These are phyloP conservation scores for Megathymus violae DNA, from an alignment of 1,140 invertebrate genomes.

Conservation along the genomic window DNA sequence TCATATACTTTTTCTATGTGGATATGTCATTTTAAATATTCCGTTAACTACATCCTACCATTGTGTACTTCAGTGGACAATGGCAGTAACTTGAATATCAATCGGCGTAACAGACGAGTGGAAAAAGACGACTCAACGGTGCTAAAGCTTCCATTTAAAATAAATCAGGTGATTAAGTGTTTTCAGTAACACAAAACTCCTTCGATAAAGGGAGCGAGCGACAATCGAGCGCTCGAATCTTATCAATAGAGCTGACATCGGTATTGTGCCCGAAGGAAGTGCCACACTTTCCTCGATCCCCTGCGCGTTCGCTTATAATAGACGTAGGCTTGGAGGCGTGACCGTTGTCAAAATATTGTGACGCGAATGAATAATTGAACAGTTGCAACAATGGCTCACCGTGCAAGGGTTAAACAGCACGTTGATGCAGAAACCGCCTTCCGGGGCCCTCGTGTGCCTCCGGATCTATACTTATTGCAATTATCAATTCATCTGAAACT, in stretches of 20 bases:
- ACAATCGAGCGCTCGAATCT: constrained; percentile 11
- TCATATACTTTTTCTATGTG: background rate
- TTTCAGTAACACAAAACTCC: constrained; percentile 22
- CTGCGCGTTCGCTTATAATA: constrained; percentile 16
- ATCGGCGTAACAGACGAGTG: background rate
- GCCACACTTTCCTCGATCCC: constrained; percentile 30
- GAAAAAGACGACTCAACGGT: background rate
- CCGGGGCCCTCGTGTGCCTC: background rate
- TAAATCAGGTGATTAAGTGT: constrained; percentile 24
- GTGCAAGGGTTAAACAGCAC: constrained; percentile 25
- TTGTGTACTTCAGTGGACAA: background rate
- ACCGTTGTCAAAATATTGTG: constrained; percentile 42
- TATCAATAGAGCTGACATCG: constrained; percentile 15
- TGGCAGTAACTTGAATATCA: constrained; percentile 4
- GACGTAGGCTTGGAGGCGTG: constrained; percentile 23
- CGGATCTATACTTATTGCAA: constrained; percentile 26
- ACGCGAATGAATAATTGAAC: constrained; percentile 34
- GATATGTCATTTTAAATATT: background rate
- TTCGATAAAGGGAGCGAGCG: constrained; percentile 24
- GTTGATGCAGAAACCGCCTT: constrained; percentile 14
- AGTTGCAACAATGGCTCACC: constrained; percentile 14
- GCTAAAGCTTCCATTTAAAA: constrained; percentile 18
- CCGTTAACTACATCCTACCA: background rate
- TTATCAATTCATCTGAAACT: constrained; percentile 30
- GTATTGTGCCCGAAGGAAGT: constrained; percentile 26